Evolutionary conservation across 2,113 vertebrate genomes (phyloP), one percentile per base, ranked within the genome.

Genomic region (Synchiropus splendidus): DNA sequence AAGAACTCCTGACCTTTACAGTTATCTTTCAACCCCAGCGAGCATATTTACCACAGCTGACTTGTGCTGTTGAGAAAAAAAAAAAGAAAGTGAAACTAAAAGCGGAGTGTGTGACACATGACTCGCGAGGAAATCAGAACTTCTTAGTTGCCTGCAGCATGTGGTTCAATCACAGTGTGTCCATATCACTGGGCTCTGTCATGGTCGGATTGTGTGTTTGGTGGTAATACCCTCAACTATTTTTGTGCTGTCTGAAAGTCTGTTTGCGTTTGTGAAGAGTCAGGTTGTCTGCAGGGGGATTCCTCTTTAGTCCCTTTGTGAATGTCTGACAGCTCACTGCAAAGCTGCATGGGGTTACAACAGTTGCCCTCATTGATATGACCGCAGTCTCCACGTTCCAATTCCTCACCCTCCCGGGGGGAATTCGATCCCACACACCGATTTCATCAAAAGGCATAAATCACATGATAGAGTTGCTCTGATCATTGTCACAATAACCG

Each of bases 1-100:
- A 78, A 68, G 67, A 78, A 81, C 66, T 73, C 57, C 61, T 78
- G 73, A 67, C 71, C 73, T 81, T 80, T 76, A 46, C 47, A 56
- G 39, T 48, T 31, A 16, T 54, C 47, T 48, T n/a, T n/a, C n/a
- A n/a, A n/a, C n/a, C 21, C 21, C 4, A 8, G 21, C 21, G 21
- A 27, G 4, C 21, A 27, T 8, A 4, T 4, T 27, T 8, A 8
- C 8, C 21, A 5, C 8, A 27, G 21, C 21, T 27, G 8, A 4
- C 21, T 27, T 8, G 21, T 27, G 21, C 4, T 5, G 21, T 27
- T 27, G 21, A 5, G 21, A 27, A 27, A 27, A 27, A 27, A 27
- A 27, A 27, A 27, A 27, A 27, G 21, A 27, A 27, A 27, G 21
- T 27, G 21, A 27, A 27, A 27, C 21, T 27, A 27, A 8, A 27